Base-by-base conservation (phyloP, 2,797 vertebrate genomes). In the Acanthopagrus latus region DNA sequence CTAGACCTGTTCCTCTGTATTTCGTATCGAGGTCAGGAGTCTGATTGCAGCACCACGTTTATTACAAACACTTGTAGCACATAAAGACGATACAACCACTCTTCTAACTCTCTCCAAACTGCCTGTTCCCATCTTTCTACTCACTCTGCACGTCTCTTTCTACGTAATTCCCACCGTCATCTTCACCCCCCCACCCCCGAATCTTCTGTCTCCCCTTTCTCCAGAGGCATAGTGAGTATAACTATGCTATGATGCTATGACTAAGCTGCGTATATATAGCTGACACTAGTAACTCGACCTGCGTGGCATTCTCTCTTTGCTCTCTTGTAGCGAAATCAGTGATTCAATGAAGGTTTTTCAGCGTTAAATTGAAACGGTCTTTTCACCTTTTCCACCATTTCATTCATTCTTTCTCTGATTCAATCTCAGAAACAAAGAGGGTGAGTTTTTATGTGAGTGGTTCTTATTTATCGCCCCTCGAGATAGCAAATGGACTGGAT, bases 251-350 rank as follows among this genome's bases (percentile, higher is more conserved):
- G 80, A 83, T 60, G 80, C 71, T 44, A 10, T 82, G 68, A 83
- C 54, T 64, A 64, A 55, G 57, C 60, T 76, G 76, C 33, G 64
- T 92, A 88, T 88, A 88, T 87, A 77, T 89, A 91, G 82, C 76
- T 60, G 57, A 27, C n/a, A 20, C 60, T 27, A 0, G 87, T 75
- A 90, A 89, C 79, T 64, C 7, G 10, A 91, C 71, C 76, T 74
- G 64, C 65, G 69, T 86, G 84, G 47, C 50, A 75, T 78, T 84
- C 63, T 77, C 63, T 77, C 70, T 77, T 52, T 74, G 57, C 76
- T 78, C 65, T 70, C 71, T n/a, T n/a, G 8, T 43, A 55, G 25
- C 13, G 43, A 80, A 83, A 78, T 66, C 54, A 73, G 59, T 77
- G 56, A 64, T 62, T 80, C 29, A 56, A 13, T 71, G 38, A 64